Conservation (phyloP, 2,113 vertebrate genomes). For the Athene cunicularia region DNA sequence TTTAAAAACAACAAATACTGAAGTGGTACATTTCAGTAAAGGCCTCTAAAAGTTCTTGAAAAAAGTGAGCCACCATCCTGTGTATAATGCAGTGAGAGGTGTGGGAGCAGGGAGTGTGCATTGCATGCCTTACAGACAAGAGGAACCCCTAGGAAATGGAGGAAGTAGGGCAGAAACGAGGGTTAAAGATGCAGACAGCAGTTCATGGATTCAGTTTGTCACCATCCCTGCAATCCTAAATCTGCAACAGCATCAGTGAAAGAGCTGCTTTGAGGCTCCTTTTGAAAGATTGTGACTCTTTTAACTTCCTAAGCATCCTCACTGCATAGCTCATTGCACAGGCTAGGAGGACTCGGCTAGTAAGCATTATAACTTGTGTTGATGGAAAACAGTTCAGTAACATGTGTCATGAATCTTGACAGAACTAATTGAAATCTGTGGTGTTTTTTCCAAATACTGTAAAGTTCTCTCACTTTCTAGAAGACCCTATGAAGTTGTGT, state of each 20-base stretch:
- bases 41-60: not conserved
- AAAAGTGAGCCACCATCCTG: not conserved
- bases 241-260: not conserved
- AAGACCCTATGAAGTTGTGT: not conserved
- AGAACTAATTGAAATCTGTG: not conserved
- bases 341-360: not conserved
- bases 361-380: not conserved
- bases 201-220: not conserved
- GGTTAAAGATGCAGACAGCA: fast-evolving
- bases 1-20: not conserved
- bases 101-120: not conserved
- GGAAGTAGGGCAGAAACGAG: not conserved
- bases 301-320: not conserved
- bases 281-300: not conserved
- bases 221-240: not conserved
- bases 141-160: not conserved
- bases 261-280: not conserved
- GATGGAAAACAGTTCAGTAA: not conserved
- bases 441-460: not conserved
- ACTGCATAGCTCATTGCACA: not conserved
- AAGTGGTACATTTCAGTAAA: not conserved
- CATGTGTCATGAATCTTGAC: not conserved
- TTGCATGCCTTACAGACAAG: not conserved
- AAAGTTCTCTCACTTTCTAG: not conserved
- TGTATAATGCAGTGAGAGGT: not conserved